A percentile compares a stretch with the other conserved stretches of the same genome.
Conservation (phyloP, 2,888 invertebrate genomes). For the Colletes collaris region DNA sequence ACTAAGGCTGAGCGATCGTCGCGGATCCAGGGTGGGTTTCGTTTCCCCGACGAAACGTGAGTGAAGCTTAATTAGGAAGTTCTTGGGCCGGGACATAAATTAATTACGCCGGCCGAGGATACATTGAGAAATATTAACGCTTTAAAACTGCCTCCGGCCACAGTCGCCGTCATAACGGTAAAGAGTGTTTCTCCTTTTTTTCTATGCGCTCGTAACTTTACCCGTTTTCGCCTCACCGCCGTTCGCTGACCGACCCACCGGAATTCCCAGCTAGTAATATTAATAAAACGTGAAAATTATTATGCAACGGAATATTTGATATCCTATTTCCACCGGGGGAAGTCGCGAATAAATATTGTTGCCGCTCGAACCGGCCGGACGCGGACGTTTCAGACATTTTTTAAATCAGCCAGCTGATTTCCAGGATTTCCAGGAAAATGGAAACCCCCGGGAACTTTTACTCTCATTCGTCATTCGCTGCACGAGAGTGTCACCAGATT, state of each 20-base stretch:
- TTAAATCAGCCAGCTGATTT: no score
- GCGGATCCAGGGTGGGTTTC: slow-evolving; percentile 16
- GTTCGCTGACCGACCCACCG: neutral
- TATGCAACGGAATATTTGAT: no score
- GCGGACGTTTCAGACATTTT: no score
- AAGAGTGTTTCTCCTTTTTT: slow-evolving; percentile 24
- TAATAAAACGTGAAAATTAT: no score
- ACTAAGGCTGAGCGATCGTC: slow-evolving; percentile 21
- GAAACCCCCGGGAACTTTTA: no score
- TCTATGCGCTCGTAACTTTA: slow-evolving; percentile 12
- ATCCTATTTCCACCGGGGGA: no score
- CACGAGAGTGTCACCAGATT: no score
- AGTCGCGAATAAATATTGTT: no score
- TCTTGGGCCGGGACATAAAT: slow-evolving; percentile 61
- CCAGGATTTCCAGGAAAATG: no score
- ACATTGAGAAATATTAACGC: slow-evolving; percentile 69
- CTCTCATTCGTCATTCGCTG: no score
- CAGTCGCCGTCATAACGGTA: slow-evolving; percentile 29
- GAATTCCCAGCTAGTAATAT: no score
- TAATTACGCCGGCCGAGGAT: slow-evolving; percentile 61
- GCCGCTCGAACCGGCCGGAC: no score
- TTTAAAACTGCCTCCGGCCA: slow-evolving; percentile 45
- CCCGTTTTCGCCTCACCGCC: neutral
- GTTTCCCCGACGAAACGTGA: slow-evolving; percentile 32
- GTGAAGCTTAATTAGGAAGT: slow-evolving; percentile 68